Evolutionary conservation across 2,797 vertebrate species (phyloP).

Genomic region (Spondyliosoma cantharus): DNA sequence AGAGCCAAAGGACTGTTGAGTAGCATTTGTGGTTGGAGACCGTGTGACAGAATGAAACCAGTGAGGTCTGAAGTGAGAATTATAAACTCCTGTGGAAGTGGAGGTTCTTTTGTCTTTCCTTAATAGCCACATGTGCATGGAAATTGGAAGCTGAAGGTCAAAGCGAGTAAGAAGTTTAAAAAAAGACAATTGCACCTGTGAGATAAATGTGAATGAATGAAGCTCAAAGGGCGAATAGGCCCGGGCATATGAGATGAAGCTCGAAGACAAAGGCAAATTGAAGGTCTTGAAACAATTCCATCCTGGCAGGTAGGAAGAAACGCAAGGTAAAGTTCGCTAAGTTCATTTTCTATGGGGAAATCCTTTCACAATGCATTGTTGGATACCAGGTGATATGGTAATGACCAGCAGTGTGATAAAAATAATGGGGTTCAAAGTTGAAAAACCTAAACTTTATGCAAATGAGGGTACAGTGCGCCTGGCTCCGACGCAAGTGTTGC

Average conservation of each 20-base stretch:
- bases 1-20: not conserved
- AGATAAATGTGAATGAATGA: conserved; percentile 45
- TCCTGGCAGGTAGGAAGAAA: not conserved
- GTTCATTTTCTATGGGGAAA: conserved; percentile 7
- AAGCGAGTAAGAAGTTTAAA: conserved; percentile 43
- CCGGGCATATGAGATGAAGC: conserved; percentile 22
- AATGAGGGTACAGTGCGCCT: not conserved
- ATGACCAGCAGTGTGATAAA: not conserved
- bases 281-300: conserved; percentile 36
- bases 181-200: conserved; percentile 17
- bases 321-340: not conserved
- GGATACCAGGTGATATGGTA: not conserved
- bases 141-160: conserved; percentile 57
- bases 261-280: conserved; percentile 22
- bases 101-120: conserved; percentile 9
- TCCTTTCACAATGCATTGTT: not conserved
- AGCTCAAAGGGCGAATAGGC: conserved; percentile 21
- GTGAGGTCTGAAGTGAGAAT: conserved; percentile 33
- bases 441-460: not conserved
- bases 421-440: not conserved
- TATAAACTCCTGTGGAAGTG: conserved; percentile 10
- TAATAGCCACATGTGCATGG: conserved; percentile 13
- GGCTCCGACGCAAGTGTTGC: not conserved
- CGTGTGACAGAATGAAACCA: conserved; percentile 23
- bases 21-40: conserved; percentile 6